Base-by-base conservation (phyloP, 2,113 vertebrate species). In the Hirundichthys speculiger region DNA sequence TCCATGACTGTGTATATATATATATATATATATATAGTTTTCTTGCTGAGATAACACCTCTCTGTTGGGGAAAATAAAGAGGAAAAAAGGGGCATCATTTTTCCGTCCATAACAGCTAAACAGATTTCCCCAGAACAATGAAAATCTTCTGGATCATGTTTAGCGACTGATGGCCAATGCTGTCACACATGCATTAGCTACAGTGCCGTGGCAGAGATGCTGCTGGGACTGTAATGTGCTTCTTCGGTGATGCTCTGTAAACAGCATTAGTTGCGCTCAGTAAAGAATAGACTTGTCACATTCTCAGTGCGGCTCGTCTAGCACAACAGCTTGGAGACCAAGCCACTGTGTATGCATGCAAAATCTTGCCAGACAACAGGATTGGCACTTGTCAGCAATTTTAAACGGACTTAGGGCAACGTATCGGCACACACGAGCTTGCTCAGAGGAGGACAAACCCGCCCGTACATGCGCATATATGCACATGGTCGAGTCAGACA, bases 201-300 rank as follows among this genome's bases (percentile, higher is more conserved):
- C 80, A 78, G 75, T 61, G 53, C 72, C 49, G 69, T 25, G 42
- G 59, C 63, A 51, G 61, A 80, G 65, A 77, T 77, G 65, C 82
- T 80, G 60, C 67, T 43, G 87, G 71, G 75, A 77, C 80, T 24
- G 65, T 34, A 62, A 81, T 88, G 85, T 88, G 83, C 74, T 85
- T 84, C 64, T 69, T 79, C 77, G 54, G 77, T 59, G 79, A 78
- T 89, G 87, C 71, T 83, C 77, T 46, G 76, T 80, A 88, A 91
- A 91, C 84, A 85, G 87, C 87, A 88, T 91, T 90, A 88, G 88
- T 82, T 67, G 77, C 73, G 83, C 86, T 90, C 74, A 30, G 82
- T 83, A 84, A 83, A 87, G 84, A 91, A 89, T 80, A 86, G 88
- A 89, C 87, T 80, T 90, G 90, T 88, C 87, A 88, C 79, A 86